Evolutionary conservation across 92 coral and sea anemone species (phyloP).

Genomic region (Palythoa heliodiscus): DNA sequence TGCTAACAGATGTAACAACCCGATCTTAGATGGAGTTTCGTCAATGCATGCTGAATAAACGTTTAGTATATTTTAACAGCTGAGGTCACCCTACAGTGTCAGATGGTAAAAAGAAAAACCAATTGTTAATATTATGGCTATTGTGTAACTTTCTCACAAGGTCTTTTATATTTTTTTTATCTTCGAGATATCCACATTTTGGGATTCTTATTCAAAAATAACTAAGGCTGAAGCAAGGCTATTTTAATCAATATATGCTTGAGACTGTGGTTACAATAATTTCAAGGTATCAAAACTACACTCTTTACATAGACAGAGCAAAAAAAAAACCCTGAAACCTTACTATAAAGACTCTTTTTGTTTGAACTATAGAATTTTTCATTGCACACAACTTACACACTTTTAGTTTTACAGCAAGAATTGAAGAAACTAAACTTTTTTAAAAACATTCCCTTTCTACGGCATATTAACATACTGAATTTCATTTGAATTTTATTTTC

Average conservation of each 20-base stretch:
- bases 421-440: background rate
- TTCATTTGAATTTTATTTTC: too few relatives aligned
- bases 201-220: background rate
- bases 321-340: background rate
- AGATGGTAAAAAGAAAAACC: slow-evolving; percentile 3
- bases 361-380: background rate
- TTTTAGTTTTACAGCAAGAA: background rate
- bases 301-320: background rate
- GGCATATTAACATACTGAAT: too few relatives aligned
- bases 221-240: too few relatives aligned
- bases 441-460: too few relatives aligned
- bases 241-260: too few relatives aligned
- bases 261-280: too few relatives aligned
- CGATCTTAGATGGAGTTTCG: background rate
- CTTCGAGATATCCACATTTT: background rate
- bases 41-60: slow-evolving; percentile 25
- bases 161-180: background rate
- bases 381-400: background rate
- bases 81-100: slow-evolving; percentile 29
- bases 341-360: background rate
- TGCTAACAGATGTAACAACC: background rate
- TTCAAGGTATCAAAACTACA: background rate
- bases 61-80: slow-evolving; percentile 17
- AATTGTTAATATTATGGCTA: background rate
- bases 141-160: background rate